These are phyloP conservation scores for Thomomys bottae DNA, from an alignment of 2,113 vertebrate genomes.

Conservation along the genomic window DNA sequence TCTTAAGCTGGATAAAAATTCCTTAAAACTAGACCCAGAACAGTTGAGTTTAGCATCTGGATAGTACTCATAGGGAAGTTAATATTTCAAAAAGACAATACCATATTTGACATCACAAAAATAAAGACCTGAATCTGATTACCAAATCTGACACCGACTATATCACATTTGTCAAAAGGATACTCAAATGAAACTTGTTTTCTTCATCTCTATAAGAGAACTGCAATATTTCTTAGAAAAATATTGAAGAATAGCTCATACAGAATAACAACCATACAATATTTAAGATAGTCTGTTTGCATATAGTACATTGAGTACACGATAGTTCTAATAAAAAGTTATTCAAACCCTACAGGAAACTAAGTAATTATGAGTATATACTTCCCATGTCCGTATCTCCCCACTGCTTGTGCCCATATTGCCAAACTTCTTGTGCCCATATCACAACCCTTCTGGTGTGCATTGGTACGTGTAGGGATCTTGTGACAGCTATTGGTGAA, in stretches of 20 bases:
- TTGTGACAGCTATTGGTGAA: neutral
- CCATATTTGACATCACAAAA: neutral
- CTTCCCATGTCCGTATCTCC: too few species aligned
- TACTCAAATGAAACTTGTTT: neutral
- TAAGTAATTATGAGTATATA: neutral
- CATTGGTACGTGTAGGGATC: neutral
- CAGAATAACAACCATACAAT: neutral
- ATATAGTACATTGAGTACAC: neutral
- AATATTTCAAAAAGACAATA: neutral
- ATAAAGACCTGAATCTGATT: neutral
- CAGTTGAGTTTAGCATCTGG: neutral
- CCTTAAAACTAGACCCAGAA: neutral
- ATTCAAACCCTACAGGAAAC: neutral
- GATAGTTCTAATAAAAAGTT: neutral
- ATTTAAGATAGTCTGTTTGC: neutral
- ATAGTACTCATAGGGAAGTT: neutral
- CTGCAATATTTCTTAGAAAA: neutral
- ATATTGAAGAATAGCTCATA: neutral
- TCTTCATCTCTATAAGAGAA: neutral
- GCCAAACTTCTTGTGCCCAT: too few species aligned
- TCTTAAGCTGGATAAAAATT: neutral
- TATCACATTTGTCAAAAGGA: neutral
- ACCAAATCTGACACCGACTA: neutral
- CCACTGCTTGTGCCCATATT: too few species aligned
- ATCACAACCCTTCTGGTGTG: neutral